Conservation (phyloP, 2,888 invertebrate genomes). For the Drosophila nigricruria region DNA sequence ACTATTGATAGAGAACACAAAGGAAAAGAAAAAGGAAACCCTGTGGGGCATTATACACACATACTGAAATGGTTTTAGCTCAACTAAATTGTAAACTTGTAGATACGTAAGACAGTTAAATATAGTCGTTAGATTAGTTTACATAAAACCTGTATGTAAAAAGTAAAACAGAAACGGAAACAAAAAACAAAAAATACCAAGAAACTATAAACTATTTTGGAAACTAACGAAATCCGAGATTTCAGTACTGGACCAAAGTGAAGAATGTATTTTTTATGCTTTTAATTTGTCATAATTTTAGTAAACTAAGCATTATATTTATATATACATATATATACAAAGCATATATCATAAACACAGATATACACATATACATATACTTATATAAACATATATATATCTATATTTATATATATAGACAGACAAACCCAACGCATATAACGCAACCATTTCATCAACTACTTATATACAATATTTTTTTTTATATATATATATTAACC, state of each 20-base stretch:
- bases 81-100: constrained; percentile 43
- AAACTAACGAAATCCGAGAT: constrained; percentile 77
- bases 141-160: constrained; percentile 35
- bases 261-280: constrained; percentile 71
- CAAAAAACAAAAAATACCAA: constrained; percentile 13
- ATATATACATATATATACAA: constrained; percentile 15
- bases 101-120: constrained; percentile 45
- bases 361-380: background rate
- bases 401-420: constrained; percentile 27
- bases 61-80: constrained; percentile 35
- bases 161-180: background rate
- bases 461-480: constrained; percentile 5
- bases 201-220: constrained; percentile 52
- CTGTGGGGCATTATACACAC: constrained; percentile 3
- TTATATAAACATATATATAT: constrained; percentile 20
- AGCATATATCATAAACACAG: constrained; percentile 17
- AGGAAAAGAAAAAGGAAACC: background rate
- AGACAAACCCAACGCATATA: constrained; percentile 59
- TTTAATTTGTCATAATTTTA: constrained; percentile 62
- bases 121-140: constrained; percentile 28
- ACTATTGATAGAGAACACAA: constrained; percentile 68
- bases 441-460: constrained; percentile 39
- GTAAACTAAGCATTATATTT: constrained; percentile 40
- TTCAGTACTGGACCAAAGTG: constrained; percentile 79
- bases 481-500: constrained; percentile 39